Conservation (phyloP, 2,113 vertebrate species). For the Dicaeum eximium region DNA sequence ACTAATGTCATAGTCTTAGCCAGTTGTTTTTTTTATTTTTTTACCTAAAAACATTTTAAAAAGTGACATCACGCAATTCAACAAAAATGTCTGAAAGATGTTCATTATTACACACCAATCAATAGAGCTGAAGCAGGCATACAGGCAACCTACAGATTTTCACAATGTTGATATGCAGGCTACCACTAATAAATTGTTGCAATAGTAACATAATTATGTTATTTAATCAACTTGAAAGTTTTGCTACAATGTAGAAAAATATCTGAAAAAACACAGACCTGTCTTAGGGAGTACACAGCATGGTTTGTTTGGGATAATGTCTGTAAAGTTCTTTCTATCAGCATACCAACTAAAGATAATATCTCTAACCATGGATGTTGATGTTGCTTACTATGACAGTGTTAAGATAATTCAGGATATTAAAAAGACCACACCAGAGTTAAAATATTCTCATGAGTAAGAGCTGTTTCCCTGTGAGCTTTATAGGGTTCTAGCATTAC, state of each 20-base stretch:
- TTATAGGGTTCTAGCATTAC: not conserved
- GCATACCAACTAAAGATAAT: not conserved
- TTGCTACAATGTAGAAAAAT: not conserved
- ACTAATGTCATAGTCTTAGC: not conserved
- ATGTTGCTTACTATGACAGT: not conserved
- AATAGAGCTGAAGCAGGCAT: not conserved
- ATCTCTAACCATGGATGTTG: not conserved
- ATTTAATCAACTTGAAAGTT: not conserved
- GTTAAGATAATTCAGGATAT: not conserved
- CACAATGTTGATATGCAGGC: not conserved
- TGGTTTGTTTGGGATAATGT: not conserved
- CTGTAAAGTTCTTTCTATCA: not conserved
- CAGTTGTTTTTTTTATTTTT: not conserved
- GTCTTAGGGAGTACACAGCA: not conserved
- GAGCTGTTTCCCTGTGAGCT: not conserved
- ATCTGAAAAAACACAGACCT: not conserved
- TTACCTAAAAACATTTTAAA: not conserved
- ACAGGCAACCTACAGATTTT: not conserved
- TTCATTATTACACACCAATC: not conserved
- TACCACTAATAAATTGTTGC: not conserved
- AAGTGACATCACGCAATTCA: not conserved
- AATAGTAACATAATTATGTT: not conserved
- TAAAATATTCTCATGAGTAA: not conserved
- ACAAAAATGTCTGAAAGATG: constrained; percentile 5
- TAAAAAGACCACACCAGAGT: not conserved